Conservation (phyloP, 2,797 vertebrate species). For the Leptodactylus fallax region DNA sequence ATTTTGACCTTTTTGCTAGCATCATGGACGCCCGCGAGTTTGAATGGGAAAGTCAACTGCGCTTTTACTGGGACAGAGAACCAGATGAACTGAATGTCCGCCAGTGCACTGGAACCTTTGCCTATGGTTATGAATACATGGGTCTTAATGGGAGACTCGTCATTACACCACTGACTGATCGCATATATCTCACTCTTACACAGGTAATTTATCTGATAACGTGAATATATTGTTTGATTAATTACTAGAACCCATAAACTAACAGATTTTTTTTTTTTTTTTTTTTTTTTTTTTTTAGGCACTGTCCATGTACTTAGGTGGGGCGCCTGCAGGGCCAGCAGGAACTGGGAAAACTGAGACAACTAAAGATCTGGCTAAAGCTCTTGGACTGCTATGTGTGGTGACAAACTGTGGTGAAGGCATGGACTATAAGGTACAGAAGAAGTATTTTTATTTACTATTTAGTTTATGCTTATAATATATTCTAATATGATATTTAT, state of each 20-base stretch:
- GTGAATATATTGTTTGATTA: not conserved
- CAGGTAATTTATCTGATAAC: slow-evolving; percentile 78
- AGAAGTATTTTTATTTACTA: not conserved
- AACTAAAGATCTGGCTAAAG: slow-evolving; percentile 96
- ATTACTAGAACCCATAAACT: not conserved
- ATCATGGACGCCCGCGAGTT: slow-evolving; percentile 91
- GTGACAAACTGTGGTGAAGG: slow-evolving; percentile 98
- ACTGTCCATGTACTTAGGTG: slow-evolving; percentile 97
- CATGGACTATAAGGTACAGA: slow-evolving; percentile 94
- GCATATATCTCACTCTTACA: slow-evolving; percentile 96
- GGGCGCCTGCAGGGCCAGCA: slow-evolving; percentile 93
- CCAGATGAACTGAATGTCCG: slow-evolving; percentile 85
- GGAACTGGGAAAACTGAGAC: slow-evolving; percentile 98
- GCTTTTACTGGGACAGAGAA: slow-evolving; percentile 91
- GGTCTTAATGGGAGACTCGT: slow-evolving; percentile 94
- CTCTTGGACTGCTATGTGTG: slow-evolving; percentile 92
- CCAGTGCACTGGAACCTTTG: slow-evolving; percentile 91
- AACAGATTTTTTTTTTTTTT: not conserved
- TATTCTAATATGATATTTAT: not conserved
- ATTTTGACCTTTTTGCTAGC: slow-evolving; percentile 69
- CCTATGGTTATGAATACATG: slow-evolving; percentile 98
- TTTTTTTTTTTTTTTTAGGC: slow-evolving; percentile 79
- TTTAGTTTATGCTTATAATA: not conserved
- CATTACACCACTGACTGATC: slow-evolving; percentile 94
- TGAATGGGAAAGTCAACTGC: slow-evolving; percentile 96